phyloP scores from a whole-genome alignment of 2,888 invertebrate species.

The Embidobia sp. region DNA sequence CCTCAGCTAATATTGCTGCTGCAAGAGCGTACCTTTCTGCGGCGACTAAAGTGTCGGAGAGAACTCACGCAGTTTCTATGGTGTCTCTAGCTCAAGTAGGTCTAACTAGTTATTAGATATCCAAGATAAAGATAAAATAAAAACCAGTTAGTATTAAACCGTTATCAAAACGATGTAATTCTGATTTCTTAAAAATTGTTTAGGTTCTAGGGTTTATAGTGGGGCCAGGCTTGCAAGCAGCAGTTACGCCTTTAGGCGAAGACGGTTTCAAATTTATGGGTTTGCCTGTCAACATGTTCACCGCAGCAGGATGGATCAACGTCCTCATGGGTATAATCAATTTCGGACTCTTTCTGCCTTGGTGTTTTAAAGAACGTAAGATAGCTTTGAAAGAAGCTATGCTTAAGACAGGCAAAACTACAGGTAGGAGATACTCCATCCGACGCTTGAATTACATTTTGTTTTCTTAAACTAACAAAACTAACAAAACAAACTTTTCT shows the following conservation, averaged over 20 bases:
- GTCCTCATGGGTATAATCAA: conserved; percentile 88
- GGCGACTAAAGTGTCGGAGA: conserved; percentile 90
- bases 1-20: conserved; percentile 90
- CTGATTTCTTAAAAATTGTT: too few relatives aligned
- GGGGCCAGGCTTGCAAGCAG: conserved; percentile 92
- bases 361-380: conserved; percentile 88
- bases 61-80: conserved; percentile 92
- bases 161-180: too few relatives aligned
- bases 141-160: too few relatives aligned
- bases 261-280: conserved; percentile 83
- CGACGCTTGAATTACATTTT: too few relatives aligned
- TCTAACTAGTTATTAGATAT: too few relatives aligned
- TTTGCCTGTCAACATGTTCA: conserved; percentile 91
- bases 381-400: conserved; percentile 91
- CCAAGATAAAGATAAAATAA: too few relatives aligned
- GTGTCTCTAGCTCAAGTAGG: conserved; percentile 90
- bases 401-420: conserved; percentile 87
- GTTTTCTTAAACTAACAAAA: too few relatives aligned
- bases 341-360: conserved; percentile 88
- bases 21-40: conserved; percentile 92
- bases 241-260: conserved; percentile 89
- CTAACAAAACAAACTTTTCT: conserved; percentile 30
- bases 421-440: conserved; percentile 83
- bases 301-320: conserved; percentile 93
- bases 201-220: conserved; percentile 91